Evolutionary conservation across 2,797 vertebrate species (phyloP).

Genomic region (Amblyopsis hoosieri): DNA sequence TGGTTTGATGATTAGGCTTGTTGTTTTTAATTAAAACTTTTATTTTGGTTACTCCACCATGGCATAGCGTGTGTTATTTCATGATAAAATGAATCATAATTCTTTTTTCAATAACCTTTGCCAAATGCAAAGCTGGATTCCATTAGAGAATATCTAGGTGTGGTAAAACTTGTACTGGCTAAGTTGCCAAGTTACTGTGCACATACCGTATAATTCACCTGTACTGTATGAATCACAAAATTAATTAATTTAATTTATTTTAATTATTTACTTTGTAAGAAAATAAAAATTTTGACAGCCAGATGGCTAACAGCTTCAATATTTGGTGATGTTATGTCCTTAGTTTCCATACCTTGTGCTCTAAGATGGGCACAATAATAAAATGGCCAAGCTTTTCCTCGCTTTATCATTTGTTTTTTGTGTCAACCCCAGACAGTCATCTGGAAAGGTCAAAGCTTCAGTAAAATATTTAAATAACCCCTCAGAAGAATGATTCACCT

Average conservation of each 20-base stretch:
- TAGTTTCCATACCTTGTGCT: conserved; percentile 7
- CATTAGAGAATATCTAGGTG: conserved; percentile 21
- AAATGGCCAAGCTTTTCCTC: conserved; percentile 62
- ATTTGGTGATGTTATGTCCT: conserved; percentile 16
- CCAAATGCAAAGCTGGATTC: conserved; percentile 26
- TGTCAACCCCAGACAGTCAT: conserved; percentile 72
- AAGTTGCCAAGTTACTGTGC: conserved; percentile 9
- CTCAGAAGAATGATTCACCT: conserved; percentile 71
- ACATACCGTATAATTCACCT: neutral
- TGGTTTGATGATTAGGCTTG: conserved; percentile 36
- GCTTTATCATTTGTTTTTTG: conserved; percentile 72
- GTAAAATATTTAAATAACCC: conserved; percentile 78
- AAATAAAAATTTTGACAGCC: neutral
- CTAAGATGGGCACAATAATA: conserved; percentile 43
- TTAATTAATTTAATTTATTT: neutral
- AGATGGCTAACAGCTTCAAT: conserved; percentile 8
- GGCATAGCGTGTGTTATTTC: conserved; percentile 27
- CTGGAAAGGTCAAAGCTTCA: conserved; percentile 77
- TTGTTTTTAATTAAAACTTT: conserved; percentile 6
- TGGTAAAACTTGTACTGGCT: conserved; percentile 18
- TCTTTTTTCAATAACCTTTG: conserved; percentile 13
- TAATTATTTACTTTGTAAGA: neutral
- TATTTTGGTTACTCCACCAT: conserved; percentile 15
- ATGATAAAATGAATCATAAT: conserved; percentile 15
- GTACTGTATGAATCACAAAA: neutral